phyloP scores from a whole-genome alignment of 2,888 invertebrate species.

The Leptothorax acervorum region DNA sequence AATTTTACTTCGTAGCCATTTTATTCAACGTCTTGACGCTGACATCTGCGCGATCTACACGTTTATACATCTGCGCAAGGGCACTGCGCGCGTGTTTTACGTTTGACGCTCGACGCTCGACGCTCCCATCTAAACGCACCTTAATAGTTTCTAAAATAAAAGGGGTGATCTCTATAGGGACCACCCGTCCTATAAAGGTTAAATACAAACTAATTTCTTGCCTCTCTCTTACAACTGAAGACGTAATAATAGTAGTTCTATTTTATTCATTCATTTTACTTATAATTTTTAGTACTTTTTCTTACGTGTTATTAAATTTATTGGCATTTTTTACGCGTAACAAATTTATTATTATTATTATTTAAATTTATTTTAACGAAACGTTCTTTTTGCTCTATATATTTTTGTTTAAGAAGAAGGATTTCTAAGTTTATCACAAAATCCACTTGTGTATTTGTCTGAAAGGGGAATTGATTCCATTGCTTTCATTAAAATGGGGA shows the following conservation, averaged over 20 bases:
- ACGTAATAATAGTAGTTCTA: not conserved
- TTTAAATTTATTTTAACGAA: not conserved
- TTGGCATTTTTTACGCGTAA: not conserved
- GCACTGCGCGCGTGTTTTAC: no score
- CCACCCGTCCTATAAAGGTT: no score
- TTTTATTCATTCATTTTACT: not conserved
- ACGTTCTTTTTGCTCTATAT: not conserved
- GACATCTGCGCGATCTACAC: no score
- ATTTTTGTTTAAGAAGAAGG: not conserved
- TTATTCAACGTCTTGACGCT: no score
- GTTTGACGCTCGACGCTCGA: no score
- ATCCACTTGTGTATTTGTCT: not conserved
- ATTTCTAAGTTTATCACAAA: not conserved
- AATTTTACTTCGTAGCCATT: no score
- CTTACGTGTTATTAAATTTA: not conserved
- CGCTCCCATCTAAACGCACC: no score
- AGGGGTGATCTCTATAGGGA: no score
- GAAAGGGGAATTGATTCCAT: not conserved
- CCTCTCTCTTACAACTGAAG: not conserved
- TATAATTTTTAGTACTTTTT: not conserved
- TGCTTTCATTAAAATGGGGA: not conserved
- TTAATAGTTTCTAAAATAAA: no score
- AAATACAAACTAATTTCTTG: not conserved
- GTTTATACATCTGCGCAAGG: no score
- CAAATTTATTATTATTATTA: conserved; percentile 9